A percentile compares a stretch with the other conserved stretches of the same genome.
These are phyloP conservation scores for Ophion obscuratus DNA, from an alignment of 2,888 invertebrate species.

Conservation along the genomic window DNA sequence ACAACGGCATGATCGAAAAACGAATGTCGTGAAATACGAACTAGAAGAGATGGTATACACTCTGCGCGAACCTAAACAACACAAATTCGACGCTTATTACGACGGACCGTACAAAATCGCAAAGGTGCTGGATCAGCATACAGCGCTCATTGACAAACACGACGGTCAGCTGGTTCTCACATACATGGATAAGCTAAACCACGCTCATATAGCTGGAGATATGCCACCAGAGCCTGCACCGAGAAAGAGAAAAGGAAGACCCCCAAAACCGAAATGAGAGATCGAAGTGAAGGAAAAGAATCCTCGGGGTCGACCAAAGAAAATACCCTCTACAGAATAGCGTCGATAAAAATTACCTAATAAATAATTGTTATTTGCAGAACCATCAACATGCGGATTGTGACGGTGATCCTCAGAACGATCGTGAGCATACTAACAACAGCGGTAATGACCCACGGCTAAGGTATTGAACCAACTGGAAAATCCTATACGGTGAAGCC, in stretches of 20 bases:
- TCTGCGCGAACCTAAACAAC: neutral
- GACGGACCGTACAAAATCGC: neutral
- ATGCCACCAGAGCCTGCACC: neutral
- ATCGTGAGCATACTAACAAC: too few relatives aligned
- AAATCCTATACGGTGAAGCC: neutral
- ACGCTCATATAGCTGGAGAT: neutral
- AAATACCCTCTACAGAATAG: too few relatives aligned
- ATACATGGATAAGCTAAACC: neutral
- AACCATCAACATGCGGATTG: too few relatives aligned
- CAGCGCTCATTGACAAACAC: neutral
- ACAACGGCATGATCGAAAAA: too few relatives aligned
- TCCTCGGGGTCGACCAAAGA: too few relatives aligned
- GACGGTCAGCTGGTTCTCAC: neutral
- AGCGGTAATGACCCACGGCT: neutral
- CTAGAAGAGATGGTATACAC: neutral
- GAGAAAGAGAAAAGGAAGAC: conserved; percentile 12
- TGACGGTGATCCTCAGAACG: too few relatives aligned
- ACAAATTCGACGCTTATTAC: neutral
- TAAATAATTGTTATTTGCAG: too few relatives aligned
- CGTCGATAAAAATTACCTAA: too few relatives aligned
- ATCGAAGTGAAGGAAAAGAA: too few relatives aligned
- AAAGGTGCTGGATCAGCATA: neutral
- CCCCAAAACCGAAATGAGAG: too few relatives aligned
- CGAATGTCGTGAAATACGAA: neutral
- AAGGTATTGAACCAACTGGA: neutral